These are phyloP conservation scores for Cosmia trapezina DNA, from an alignment of 2,888 invertebrate genomes.

Conservation along the genomic window DNA sequence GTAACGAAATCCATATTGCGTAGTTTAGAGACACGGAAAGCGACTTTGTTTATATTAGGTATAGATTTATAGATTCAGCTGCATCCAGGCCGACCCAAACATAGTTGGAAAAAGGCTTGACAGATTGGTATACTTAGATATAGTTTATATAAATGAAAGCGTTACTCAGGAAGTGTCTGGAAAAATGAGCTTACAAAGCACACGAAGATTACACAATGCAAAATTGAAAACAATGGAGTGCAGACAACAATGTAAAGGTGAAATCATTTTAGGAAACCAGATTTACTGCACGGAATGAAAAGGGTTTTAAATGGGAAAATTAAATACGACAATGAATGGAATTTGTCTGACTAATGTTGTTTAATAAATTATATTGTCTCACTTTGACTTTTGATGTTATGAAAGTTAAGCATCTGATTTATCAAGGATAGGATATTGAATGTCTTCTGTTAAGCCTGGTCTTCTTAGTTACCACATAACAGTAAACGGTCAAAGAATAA, in stretches of 20 bases:
- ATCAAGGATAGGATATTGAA: not conserved
- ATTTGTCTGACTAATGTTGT: slow-evolving; percentile 25
- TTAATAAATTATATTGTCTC: slow-evolving; percentile 5
- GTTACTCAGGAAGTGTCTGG: slow-evolving; percentile 1
- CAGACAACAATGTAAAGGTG: slow-evolving; percentile 49
- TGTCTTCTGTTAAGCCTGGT: not conserved
- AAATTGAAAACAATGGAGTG: slow-evolving; percentile 52
- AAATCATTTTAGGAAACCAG: slow-evolving; percentile 42
- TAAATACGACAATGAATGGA: slow-evolving; percentile 24
- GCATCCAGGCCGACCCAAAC: too few species aligned
- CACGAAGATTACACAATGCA: slow-evolving; percentile 35
- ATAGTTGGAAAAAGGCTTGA: too few species aligned
- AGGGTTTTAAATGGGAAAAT: slow-evolving; percentile 37
- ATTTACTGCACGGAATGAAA: slow-evolving; percentile 34
- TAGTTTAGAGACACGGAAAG: too few species aligned
- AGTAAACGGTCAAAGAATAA: not conserved
- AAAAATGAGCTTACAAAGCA: slow-evolving; percentile 27
- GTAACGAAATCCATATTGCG: too few species aligned
- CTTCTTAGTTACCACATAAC: not conserved
- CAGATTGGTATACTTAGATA: too few species aligned
- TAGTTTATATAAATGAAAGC: not conserved
- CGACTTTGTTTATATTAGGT: too few species aligned
- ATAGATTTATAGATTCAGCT: too few species aligned
- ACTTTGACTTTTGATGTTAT: not conserved
- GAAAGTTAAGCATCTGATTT: not conserved